A percentile compares a stretch with the other conserved stretches of the same genome.
Conservation (phyloP, 2,113 vertebrate genomes). For the Pantherophis guttatus region DNA sequence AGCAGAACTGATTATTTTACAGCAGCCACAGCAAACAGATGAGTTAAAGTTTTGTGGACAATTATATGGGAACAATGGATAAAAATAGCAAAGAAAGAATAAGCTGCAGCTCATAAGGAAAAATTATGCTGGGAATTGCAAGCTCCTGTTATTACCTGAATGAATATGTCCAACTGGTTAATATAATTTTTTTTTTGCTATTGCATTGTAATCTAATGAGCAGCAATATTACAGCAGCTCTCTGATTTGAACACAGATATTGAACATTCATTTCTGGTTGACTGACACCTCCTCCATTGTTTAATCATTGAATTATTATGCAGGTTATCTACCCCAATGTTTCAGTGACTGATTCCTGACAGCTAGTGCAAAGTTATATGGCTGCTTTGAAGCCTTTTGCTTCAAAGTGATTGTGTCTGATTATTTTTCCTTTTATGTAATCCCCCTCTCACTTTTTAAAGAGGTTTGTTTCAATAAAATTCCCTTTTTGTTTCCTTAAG, state of each 20-base stretch:
- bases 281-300: not conserved
- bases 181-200: conserved; percentile 18
- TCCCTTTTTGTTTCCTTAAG: not conserved
- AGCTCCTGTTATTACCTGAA: conserved; percentile 15
- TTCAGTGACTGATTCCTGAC: not conserved
- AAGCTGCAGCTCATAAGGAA: conserved; percentile 19
- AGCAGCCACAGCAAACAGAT: conserved; percentile 33
- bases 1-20: conserved; percentile 7
- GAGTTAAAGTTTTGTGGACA: conserved; percentile 43
- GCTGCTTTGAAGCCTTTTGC: not conserved
- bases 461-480: not conserved
- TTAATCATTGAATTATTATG: conserved; percentile 1
- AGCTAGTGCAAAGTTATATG: not conserved
- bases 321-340: not conserved
- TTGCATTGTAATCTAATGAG: conserved; percentile 17
- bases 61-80: conserved; percentile 29
- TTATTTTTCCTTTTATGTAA: not conserved
- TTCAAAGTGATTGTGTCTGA: not conserved
- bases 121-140: conserved; percentile 32
- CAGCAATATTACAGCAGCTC: not conserved
- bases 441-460: not conserved
- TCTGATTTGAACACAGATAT: conserved; percentile 2
- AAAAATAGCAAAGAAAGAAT: conserved; percentile 21
- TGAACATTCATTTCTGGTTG: not conserved
- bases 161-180: not conserved